Percentiles rank a stretch among this genome's conserved stretches.
Conservation (phyloP, 2,888 invertebrate genomes). For the Listrodromus nycthemerus region DNA sequence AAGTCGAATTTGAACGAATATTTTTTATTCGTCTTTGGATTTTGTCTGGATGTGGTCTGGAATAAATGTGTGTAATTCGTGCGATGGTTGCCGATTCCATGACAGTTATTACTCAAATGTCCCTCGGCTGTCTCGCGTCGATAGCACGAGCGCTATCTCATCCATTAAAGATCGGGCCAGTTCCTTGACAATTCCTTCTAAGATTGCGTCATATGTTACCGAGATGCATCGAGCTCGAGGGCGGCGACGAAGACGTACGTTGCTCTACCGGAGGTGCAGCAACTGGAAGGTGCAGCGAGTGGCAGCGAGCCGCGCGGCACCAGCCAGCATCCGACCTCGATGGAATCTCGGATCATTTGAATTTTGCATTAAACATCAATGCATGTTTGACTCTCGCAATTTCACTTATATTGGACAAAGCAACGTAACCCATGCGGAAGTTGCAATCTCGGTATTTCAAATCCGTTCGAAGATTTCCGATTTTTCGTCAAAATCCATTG, state of each 20-base stretch:
- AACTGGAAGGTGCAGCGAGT: not conserved
- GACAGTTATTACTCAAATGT: constrained; percentile 50
- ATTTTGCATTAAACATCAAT: constrained; percentile 83
- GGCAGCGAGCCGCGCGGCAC: constrained; percentile 44
- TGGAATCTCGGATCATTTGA: constrained; percentile 77
- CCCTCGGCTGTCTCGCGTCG: constrained; percentile 6
- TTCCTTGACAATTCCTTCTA: constrained; percentile 79
- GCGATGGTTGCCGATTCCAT: not conserved
- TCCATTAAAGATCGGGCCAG: constrained; percentile 66
- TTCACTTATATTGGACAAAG: constrained; percentile 78
- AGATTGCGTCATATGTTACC: constrained; percentile 81
- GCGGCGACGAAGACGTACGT: constrained; percentile 11
- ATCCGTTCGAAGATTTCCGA: constrained; percentile 13
- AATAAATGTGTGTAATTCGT: not conserved
- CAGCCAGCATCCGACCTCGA: constrained; percentile 31
- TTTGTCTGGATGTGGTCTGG: not conserved
- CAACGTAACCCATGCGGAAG: not conserved
- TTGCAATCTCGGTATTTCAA: constrained; percentile 16
- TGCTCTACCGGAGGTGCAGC: not conserved
- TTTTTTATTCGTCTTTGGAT: not conserved
- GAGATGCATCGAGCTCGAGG: constrained; percentile 39
- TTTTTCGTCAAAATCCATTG: not conserved
- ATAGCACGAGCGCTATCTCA: constrained; percentile 43
- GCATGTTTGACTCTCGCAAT: constrained; percentile 77
- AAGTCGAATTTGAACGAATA: not conserved